These are phyloP conservation scores for Gambusia holbrooki DNA, from an alignment of 2,113 vertebrate species.

Conservation along the genomic window DNA sequence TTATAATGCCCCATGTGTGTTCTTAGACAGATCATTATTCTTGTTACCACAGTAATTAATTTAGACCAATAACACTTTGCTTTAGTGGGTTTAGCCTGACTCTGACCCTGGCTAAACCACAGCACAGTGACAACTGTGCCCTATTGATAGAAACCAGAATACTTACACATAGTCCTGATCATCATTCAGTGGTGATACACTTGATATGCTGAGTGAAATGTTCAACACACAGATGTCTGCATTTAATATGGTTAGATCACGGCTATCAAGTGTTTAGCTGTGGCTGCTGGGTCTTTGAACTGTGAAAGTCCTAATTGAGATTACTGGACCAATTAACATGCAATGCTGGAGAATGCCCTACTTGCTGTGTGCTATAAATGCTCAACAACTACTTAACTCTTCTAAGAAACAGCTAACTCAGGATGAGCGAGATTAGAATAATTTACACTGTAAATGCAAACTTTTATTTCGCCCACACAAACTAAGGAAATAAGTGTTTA, in stretches of 20 bases:
- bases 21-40: constrained; percentile 1
- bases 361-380: constrained; percentile 42
- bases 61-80: constrained; percentile 1
- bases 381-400: constrained; percentile 62
- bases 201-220: constrained; percentile 10
- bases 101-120: background rate
- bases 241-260: constrained; percentile 13
- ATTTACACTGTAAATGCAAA: constrained; percentile 32
- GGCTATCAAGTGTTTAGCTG: constrained; percentile 5
- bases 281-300: constrained; percentile 21
- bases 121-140: constrained; percentile 4
- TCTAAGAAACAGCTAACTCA: constrained; percentile 45
- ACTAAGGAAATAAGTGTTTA: background rate
- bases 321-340: constrained; percentile 56
- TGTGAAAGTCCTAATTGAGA: constrained; percentile 50
- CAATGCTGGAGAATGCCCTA: constrained; percentile 38
- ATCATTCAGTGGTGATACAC: background rate
- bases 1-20: constrained; percentile 27
- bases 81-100: constrained; percentile 10
- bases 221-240: background rate
- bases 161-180: constrained; percentile 3
- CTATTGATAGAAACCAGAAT: constrained; percentile 4
- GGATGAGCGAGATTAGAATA: constrained; percentile 14
- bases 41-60: constrained; percentile 23
- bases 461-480: constrained; percentile 8